Evolutionary conservation across 2,888 invertebrate genomes (phyloP).

Genomic region (Notodonta ziczac): DNA sequence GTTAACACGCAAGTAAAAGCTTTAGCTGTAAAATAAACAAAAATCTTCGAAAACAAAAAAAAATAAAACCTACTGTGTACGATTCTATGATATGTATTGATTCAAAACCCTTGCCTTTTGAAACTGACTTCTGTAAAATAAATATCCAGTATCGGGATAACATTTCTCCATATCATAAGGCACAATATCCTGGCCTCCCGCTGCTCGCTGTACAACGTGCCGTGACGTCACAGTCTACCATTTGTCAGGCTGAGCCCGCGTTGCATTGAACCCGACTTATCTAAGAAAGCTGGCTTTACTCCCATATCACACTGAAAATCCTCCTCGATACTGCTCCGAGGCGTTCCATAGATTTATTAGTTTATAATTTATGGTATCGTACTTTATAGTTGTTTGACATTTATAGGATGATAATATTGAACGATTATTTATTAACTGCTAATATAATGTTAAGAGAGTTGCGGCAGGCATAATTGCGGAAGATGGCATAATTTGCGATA

Average conservation of each 20-base stretch:
- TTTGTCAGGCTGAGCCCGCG: slow-evolving; percentile 74
- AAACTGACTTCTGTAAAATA: not conserved
- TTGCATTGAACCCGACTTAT: slow-evolving; percentile 71
- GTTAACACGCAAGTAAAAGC: too few relatives aligned
- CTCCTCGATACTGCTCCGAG: slow-evolving; percentile 55
- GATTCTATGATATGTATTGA: too few relatives aligned
- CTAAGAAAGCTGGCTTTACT: slow-evolving; percentile 68
- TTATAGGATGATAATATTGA: slow-evolving; percentile 34
- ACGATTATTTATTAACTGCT: slow-evolving; percentile 33
- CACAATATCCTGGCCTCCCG: slow-evolving; percentile 33
- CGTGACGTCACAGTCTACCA: slow-evolving; percentile 67
- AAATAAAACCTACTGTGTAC: too few relatives aligned
- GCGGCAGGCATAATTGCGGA: slow-evolving; percentile 20
- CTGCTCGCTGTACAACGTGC: slow-evolving; percentile 26
- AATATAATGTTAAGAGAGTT: slow-evolving; percentile 9
- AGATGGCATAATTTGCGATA: not conserved
- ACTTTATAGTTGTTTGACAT: slow-evolving; percentile 41
- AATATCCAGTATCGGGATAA: not conserved
- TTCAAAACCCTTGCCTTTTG: too few relatives aligned
- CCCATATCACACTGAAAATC: slow-evolving; percentile 67
- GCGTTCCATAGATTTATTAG: slow-evolving; percentile 53
- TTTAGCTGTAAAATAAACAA: too few relatives aligned
- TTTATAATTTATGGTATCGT: slow-evolving; percentile 47
- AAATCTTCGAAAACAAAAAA: too few relatives aligned
- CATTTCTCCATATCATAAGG: slow-evolving; percentile 21